A percentile compares a stretch with the other conserved stretches of the same genome.
phyloP scores from a whole-genome alignment of 2,113 vertebrate species.

The Brachyhypopomus gauderio region DNA sequence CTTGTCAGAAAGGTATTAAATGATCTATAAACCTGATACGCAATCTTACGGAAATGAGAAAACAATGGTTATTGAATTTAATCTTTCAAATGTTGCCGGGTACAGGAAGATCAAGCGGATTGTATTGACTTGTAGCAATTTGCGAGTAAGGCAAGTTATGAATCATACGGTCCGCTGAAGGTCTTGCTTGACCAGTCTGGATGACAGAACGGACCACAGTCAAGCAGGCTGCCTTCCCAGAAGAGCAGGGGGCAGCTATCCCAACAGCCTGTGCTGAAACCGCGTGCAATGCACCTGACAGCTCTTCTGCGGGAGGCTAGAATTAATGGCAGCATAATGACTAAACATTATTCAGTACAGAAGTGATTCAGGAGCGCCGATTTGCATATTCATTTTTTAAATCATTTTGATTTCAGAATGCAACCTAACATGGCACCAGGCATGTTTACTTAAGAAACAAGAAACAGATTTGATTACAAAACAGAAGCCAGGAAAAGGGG shows the following conservation, averaged over 20 bases:
- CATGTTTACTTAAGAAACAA: neutral
- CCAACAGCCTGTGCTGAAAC: neutral
- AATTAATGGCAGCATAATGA: slow-evolving; percentile 51
- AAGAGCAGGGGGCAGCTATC: neutral
- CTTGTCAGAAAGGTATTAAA: slow-evolving; percentile 59
- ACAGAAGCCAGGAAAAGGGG: neutral
- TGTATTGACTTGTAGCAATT: slow-evolving; percentile 59
- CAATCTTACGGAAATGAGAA: slow-evolving; percentile 66
- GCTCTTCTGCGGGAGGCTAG: neutral
- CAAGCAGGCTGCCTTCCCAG: neutral
- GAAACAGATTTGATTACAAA: slow-evolving; percentile 3
- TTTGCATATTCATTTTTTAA: slow-evolving; percentile 52
- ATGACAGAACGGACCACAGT: neutral
- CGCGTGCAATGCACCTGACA: neutral
- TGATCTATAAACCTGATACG: slow-evolving; percentile 71
- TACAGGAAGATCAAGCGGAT: slow-evolving; percentile 60
- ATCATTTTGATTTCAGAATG: slow-evolving; percentile 44
- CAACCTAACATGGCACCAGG: neutral
- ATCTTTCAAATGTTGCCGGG: slow-evolving; percentile 59
- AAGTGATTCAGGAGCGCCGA: slow-evolving; percentile 43
- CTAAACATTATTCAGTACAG: slow-evolving; percentile 41
- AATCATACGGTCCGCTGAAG: slow-evolving; percentile 51
- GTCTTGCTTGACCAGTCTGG: neutral
- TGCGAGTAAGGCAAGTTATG: slow-evolving; percentile 49
- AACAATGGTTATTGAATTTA: slow-evolving; percentile 70